Evolutionary conservation across 1,140 invertebrate genomes (phyloP).

Genomic region (Lepidotrigona ventralis): DNA sequence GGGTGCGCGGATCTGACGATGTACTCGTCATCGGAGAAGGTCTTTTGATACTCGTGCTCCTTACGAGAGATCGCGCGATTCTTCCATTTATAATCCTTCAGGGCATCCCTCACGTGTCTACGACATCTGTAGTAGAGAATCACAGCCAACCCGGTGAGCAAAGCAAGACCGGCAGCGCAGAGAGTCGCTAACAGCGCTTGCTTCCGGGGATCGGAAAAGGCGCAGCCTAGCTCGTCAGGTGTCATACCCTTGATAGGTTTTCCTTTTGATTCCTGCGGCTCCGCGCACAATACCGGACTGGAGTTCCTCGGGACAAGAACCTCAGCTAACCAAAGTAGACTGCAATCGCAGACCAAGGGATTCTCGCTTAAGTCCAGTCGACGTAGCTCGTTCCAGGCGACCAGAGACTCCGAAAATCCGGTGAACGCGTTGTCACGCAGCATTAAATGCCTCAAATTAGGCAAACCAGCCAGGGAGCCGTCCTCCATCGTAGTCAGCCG

Average conservation of each 20-base stretch:
- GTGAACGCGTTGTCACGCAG: constrained; percentile 89
- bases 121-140: constrained; percentile 89
- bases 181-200: constrained; percentile 89
- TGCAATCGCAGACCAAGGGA: constrained; percentile 90
- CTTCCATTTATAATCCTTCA: constrained; percentile 91
- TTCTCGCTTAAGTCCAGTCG: constrained; percentile 90
- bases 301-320: constrained; percentile 87
- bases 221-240: constrained; percentile 89
- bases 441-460: constrained; percentile 87
- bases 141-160: constrained; percentile 85
- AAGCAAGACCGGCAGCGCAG: constrained; percentile 84
- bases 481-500: constrained; percentile 86
- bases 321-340: constrained; percentile 89
- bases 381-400: constrained; percentile 89
- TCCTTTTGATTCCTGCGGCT: constrained; percentile 86
- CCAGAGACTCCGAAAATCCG: constrained; percentile 86
- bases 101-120: constrained; percentile 86
- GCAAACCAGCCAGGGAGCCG: constrained; percentile 87
- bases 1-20: constrained; percentile 83
- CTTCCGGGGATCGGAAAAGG: constrained; percentile 86
- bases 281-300: constrained; percentile 87
- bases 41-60: constrained; percentile 93
- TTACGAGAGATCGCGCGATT: constrained; percentile 88
- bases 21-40: constrained; percentile 91
- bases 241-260: constrained; percentile 85